A percentile compares a stretch with the other conserved stretches of the same genome.
Evolutionary conservation across 2,113 vertebrate species (phyloP).

Genomic region (Rhabdornis inornatus): DNA sequence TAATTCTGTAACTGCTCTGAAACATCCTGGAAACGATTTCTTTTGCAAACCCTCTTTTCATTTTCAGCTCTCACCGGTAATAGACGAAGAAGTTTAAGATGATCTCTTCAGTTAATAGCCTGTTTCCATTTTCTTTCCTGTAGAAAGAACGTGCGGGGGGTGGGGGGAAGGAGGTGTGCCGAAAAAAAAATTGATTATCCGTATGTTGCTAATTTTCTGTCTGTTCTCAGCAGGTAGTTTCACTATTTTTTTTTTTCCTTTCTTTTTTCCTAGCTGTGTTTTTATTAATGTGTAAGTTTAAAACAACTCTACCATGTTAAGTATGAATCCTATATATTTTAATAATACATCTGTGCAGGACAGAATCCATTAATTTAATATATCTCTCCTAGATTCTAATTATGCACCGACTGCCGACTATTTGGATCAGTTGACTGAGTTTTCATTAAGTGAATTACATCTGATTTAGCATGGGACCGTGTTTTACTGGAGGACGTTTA

Average conservation of each 20-base stretch:
- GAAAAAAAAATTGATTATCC: background rate
- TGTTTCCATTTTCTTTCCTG: background rate
- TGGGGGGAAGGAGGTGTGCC: background rate
- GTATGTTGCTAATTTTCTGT: constrained; percentile 21
- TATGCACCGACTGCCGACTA: background rate
- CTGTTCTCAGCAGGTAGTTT: background rate
- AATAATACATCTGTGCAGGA: constrained; percentile 1
- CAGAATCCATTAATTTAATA: constrained; percentile 37
- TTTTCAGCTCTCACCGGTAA: constrained; percentile 7
- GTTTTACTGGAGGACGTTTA: background rate
- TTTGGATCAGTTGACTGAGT: constrained; percentile 5
- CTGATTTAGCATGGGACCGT: background rate
- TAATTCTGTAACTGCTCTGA: constrained; percentile 7
- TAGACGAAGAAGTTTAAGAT: background rate
- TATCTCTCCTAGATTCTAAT: background rate
- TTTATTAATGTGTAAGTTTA: background rate
- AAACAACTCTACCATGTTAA: constrained; percentile 1
- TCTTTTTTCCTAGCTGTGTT: background rate
- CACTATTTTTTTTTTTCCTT: too few species aligned
- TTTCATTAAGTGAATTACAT: background rate
- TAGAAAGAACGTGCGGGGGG: background rate
- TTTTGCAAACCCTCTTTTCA: constrained; percentile 19
- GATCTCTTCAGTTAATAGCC: background rate
- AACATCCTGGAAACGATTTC: background rate
- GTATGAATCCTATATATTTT: constrained; percentile 25